These are phyloP conservation scores for Acrossocheilus fasciatus DNA, from an alignment of 2,797 vertebrate species.

Conservation along the genomic window DNA sequence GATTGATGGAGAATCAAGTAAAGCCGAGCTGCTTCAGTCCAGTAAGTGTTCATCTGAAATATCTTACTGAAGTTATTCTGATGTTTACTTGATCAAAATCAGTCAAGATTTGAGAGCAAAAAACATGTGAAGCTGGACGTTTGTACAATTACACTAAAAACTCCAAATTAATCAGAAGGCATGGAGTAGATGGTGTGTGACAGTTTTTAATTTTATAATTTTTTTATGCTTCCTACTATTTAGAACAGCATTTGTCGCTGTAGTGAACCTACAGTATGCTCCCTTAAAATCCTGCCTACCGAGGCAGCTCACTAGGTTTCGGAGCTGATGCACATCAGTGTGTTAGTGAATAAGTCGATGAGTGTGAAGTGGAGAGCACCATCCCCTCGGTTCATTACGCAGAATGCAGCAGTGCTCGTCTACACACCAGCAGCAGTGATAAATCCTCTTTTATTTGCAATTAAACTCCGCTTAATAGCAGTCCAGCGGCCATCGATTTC, in stretches of 20 bases:
- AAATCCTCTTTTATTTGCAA: constrained; percentile 74
- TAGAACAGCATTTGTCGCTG: background rate
- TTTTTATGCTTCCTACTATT: background rate
- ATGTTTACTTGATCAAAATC: background rate
- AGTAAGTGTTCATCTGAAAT: background rate
- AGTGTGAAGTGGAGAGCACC: background rate
- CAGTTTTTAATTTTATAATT: no score
- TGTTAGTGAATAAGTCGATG: background rate
- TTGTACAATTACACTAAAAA: background rate
- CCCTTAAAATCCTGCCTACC: background rate
- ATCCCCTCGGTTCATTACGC: constrained; percentile 45
- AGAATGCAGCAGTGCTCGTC: constrained; percentile 49
- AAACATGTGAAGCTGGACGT: background rate
- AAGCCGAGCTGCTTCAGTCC: no score
- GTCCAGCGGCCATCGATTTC: constrained; percentile 64
- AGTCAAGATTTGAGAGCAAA: background rate
- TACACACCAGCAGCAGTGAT: constrained; percentile 69
- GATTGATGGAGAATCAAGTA: no score
- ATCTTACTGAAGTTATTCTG: background rate
- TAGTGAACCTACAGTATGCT: background rate
- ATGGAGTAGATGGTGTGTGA: no score
- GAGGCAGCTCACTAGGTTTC: background rate
- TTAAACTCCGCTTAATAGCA: constrained; percentile 74
- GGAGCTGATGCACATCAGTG: background rate
- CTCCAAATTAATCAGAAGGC: no score